Conservation (phyloP, 1,140 invertebrate species). For the Calycopis cecrops region DNA sequence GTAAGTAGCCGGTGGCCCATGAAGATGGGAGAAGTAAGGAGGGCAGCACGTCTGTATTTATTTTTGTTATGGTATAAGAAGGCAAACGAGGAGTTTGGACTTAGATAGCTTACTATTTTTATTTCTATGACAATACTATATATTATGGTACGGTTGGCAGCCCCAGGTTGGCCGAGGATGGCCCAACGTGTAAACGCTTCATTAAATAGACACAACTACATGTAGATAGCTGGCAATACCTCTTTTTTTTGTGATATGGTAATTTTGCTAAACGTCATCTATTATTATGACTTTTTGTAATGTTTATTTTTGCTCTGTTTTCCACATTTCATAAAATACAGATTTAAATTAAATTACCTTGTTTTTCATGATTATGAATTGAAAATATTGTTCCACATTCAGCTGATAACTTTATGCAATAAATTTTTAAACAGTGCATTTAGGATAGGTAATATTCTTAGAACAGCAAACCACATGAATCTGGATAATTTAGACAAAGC, state of each 20-base stretch:
- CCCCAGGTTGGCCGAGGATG: no score
- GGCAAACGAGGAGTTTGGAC: no score
- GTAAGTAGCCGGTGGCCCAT: no score
- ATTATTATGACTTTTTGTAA: constrained; percentile 72
- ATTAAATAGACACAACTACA: no score
- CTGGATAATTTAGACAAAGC: constrained; percentile 75
- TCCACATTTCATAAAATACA: constrained; percentile 37
- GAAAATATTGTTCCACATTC: background rate
- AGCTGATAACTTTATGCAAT: background rate
- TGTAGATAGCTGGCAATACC: no score
- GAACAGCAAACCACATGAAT: constrained; percentile 60
- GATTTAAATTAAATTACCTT: background rate
- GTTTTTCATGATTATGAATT: background rate
- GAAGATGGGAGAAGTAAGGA: no score
- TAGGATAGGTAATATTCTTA: constrained; percentile 37
- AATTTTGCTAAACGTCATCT: constrained; percentile 39
- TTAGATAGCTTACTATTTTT: no score
- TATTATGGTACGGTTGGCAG: no score
- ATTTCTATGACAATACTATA: no score
- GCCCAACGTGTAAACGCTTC: no score
- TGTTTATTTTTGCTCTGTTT: constrained; percentile 69
- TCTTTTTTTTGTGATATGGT: constrained; percentile 13
- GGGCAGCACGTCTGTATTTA: no score
- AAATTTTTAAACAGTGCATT: background rate
- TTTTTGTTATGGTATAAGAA: no score